Base-by-base conservation (phyloP, 2,113 vertebrate species). In the Lipotes vexillifer region DNA sequence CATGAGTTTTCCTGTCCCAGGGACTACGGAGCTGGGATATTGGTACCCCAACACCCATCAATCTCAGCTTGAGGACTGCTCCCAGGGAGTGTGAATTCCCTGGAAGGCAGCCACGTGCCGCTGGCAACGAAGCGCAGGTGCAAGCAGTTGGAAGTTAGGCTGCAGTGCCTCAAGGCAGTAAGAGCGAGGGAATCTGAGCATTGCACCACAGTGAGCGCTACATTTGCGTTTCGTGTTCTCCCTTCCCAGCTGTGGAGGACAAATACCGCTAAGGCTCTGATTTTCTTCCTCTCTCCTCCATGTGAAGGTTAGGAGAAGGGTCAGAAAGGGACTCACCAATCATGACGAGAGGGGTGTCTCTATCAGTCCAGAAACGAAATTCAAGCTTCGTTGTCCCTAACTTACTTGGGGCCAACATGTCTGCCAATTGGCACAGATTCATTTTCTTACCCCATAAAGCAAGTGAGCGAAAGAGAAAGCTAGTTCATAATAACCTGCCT, bases 371-470 rank as follows among this genome's bases (percentile, higher is more conserved):
- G 85, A 90, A 92, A 38, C 46, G n/a, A n/a, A n/a, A 65, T 57
- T 78, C 14, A 7, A n/a, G 88, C 44, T 31, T 71, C 69, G 74
- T 84, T 55, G 33, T 81, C 83, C 72, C 74, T 74, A 86, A 72
- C n/a, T 44, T n/a, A 21, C 38, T 63, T 65, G 36, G 81, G 81
- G n/a, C 33, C 12, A 1, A 3, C 0, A 31, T 46, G 10, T 20
- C 84, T 90, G 85, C 91, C 85, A 96, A 8, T 5, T 87, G 92
- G 86, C 92, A 83, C 44, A 33, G 68, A 83, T 44, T 80, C 69
- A 15, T 89, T 91, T 93, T 78, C 93, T 96, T 92, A 81, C 93
- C 92, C 88, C 78, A 59, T 71, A 89, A 94, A 92, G 92, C 82
- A 86, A 89, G 88, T 71, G 61, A 63, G 41, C 31, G 52, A 66